Percentiles rank a stretch among this genome's conserved stretches.
These are phyloP conservation scores for Xestia c-nigrum DNA, from an alignment of 2,888 invertebrate genomes.

Conservation along the genomic window DNA sequence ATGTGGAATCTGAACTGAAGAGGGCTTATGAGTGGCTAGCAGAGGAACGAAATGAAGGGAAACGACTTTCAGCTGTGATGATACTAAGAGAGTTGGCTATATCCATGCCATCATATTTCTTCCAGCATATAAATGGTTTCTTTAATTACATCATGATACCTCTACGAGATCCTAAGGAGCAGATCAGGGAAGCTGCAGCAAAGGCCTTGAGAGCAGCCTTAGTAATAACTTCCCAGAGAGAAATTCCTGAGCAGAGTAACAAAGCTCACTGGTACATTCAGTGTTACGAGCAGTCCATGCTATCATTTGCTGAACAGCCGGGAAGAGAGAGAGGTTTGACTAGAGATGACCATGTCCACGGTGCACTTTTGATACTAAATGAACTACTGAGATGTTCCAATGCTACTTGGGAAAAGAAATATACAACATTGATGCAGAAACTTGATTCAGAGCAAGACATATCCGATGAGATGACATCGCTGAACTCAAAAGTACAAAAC, in stretches of 20 bases:
- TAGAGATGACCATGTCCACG: conserved; percentile 97
- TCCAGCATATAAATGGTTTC: conserved; percentile 97
- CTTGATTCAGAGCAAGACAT: conserved; percentile 86
- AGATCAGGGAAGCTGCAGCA: conserved; percentile 97
- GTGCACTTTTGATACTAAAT: conserved; percentile 97
- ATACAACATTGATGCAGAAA: conserved; percentile 93
- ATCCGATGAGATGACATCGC: conserved; percentile 88
- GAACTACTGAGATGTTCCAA: conserved; percentile 98
- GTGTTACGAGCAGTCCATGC: conserved; percentile 97
- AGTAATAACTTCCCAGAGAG: conserved; percentile 98
- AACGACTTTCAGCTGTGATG: conserved; percentile 97
- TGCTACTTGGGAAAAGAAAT: conserved; percentile 95
- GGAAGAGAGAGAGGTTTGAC: conserved; percentile 92
- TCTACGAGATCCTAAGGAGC: conserved; percentile 96
- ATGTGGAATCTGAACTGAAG: conserved; percentile 98
- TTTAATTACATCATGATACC: conserved; percentile 98
- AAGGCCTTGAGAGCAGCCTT: conserved; percentile 98
- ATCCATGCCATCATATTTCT: conserved; percentile 99
- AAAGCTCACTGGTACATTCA: conserved; percentile 97
- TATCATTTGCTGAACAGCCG: conserved; percentile 92
- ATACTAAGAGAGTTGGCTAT: conserved; percentile 98
- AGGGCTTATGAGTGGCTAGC: conserved; percentile 98
- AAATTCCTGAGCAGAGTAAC: conserved; percentile 96
- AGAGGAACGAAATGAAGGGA: conserved; percentile 97
- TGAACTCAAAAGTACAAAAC: conserved; percentile 87